Percentiles rank a stretch among this genome's conserved stretches.
These are phyloP conservation scores for Geopemphigus sp. DNA, from an alignment of 1,140 invertebrate genomes.

Conservation along the genomic window DNA sequence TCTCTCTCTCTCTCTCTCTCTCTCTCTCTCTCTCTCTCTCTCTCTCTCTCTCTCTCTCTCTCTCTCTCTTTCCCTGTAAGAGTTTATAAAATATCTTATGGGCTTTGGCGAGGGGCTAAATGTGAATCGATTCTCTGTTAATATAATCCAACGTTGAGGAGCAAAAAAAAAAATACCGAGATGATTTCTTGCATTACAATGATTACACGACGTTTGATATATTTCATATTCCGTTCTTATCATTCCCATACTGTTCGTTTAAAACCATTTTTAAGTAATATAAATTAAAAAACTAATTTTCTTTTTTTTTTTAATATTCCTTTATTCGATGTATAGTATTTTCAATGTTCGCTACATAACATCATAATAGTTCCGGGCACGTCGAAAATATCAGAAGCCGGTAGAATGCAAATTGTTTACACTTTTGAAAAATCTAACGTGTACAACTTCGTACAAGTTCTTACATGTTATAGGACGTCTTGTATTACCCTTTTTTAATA, in stretches of 20 bases:
- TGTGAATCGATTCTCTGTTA: slow-evolving; percentile 1
- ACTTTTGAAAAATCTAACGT: background rate
- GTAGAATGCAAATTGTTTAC: background rate
- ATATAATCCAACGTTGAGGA: background rate
- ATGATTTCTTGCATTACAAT: background rate
- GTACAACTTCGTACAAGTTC: background rate
- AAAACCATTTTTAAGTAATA: no score
- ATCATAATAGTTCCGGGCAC: no score
- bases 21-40: no score
- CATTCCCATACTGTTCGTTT: no score
- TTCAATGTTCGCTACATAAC: no score
- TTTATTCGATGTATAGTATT: no score
- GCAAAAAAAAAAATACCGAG: background rate
- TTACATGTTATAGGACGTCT: background rate
- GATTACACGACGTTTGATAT: background rate
- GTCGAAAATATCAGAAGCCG: background rate
- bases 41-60: no score
- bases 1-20: no score
- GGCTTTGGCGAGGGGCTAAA: background rate
- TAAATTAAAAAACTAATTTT: no score
- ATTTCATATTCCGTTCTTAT: no score
- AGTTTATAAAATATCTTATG: background rate
- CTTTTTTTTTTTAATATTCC: no score
- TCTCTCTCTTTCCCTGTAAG: background rate
- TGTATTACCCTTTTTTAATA: slow-evolving; percentile 31